Evolutionary conservation across 2,888 invertebrate species (phyloP).

Genomic region (Agrotis clavis): DNA sequence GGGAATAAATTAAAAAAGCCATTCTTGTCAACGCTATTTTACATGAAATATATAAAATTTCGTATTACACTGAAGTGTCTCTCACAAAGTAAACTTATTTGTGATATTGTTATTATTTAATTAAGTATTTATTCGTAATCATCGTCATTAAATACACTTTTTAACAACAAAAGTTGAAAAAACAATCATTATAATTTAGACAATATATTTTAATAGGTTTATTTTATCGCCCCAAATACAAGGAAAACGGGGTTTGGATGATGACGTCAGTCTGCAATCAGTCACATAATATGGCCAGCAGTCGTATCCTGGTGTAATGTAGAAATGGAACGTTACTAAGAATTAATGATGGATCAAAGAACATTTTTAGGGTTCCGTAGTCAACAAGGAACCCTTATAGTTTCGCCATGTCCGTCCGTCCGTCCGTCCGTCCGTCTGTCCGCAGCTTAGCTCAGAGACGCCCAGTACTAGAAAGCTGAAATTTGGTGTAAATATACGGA

Average conservation of each 20-base stretch:
- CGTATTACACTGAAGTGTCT: neutral
- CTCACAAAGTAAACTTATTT: conserved; percentile 1
- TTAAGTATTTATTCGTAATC: neutral
- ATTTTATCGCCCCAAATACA: conserved; percentile 33
- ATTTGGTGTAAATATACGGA: too few species aligned
- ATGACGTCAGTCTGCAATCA: conserved; percentile 36
- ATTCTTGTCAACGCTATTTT: neutral
- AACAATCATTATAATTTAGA: neutral
- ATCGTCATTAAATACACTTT: too few species aligned
- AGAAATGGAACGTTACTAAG: neutral
- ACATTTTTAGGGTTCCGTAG: too few species aligned
- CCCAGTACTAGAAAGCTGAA: too few species aligned
- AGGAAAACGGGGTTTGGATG: conserved; percentile 43
- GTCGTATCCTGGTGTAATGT: conserved; percentile 20
- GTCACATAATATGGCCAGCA: conserved; percentile 15
- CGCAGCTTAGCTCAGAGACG: too few species aligned
- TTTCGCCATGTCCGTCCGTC: too few species aligned
- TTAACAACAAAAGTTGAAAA: too few species aligned
- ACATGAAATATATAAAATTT: neutral
- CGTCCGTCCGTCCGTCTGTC: too few species aligned
- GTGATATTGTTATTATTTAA: neutral
- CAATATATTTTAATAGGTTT: neutral
- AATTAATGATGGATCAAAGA: neutral
- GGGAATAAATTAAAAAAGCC: conserved; percentile 1
- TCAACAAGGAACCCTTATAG: too few species aligned